These are phyloP conservation scores for Plebejus melissa DNA, from an alignment of 2,888 invertebrate genomes.

Conservation along the genomic window DNA sequence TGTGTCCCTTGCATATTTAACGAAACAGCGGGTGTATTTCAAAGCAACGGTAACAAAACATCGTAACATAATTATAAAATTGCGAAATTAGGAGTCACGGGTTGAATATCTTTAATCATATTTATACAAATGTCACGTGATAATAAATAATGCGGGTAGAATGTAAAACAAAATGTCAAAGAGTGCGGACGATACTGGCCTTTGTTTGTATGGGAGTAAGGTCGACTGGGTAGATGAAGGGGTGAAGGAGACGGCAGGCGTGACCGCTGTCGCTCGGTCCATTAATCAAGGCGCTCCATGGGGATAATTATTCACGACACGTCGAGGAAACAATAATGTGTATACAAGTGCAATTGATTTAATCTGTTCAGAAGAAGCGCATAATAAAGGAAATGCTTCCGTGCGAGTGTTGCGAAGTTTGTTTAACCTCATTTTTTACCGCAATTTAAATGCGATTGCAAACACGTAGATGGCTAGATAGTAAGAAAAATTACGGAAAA, in stretches of 20 bases:
- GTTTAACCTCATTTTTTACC: neutral
- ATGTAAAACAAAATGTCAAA: conserved; percentile 20
- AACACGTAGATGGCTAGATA: neutral
- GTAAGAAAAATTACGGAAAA: no score
- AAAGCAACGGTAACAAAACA: neutral
- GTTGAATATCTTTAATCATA: conserved; percentile 21
- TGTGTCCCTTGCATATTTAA: neutral
- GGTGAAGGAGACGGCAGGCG: conserved; percentile 12
- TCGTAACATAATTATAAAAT: conserved; percentile 20
- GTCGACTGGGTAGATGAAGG: neutral
- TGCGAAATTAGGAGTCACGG: conserved; percentile 11
- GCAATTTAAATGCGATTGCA: no score
- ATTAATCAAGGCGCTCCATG: conserved; percentile 31
- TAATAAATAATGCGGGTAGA: conserved; percentile 26
- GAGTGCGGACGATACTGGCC: neutral
- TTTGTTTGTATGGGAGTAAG: conserved; percentile 7
- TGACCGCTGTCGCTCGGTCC: conserved; percentile 27
- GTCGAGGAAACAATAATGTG: conserved; percentile 34
- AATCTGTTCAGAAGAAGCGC: conserved; percentile 19
- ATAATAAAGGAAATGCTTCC: neutral
- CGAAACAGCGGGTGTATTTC: neutral
- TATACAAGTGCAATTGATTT: conserved; percentile 28
- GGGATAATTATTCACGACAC: conserved; percentile 34
- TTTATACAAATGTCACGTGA: conserved; percentile 26
- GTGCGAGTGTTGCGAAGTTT: neutral